Conservation (phyloP, 2,888 invertebrate species). For the Pharmacophagus antenor region DNA sequence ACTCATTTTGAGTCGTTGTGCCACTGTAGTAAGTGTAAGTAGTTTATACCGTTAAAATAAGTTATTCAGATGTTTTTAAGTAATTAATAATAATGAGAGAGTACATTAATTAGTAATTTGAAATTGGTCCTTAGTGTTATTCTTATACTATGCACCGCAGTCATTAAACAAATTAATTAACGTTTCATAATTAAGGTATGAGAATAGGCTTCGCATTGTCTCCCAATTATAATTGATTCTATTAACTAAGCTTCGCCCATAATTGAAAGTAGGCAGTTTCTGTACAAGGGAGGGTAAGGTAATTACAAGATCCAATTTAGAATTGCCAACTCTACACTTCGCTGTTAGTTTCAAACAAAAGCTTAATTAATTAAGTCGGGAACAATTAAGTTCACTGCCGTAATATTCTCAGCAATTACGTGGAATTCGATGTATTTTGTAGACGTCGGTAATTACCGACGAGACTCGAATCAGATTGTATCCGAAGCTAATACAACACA, state of each 20-base stretch:
- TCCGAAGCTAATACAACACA: slow-evolving; percentile 71
- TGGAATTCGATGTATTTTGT: slow-evolving; percentile 78
- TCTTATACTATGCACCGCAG: slow-evolving; percentile 1
- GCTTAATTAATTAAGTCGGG: slow-evolving; percentile 81
- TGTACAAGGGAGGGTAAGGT: slow-evolving; percentile 75
- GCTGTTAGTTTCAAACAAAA: slow-evolving; percentile 82
- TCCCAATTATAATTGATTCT: slow-evolving; percentile 76
- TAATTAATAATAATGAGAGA: not conserved
- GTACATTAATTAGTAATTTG: not conserved
- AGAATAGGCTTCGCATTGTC: slow-evolving; percentile 62
- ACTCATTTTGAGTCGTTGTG: no score
- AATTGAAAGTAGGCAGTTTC: slow-evolving; percentile 79
- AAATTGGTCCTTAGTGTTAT: not conserved
- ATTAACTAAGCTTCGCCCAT: slow-evolving; percentile 76
- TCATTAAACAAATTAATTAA: slow-evolving; percentile 53
- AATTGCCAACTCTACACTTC: slow-evolving; percentile 81
- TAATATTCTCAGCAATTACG: slow-evolving; percentile 80
- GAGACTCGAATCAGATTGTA: slow-evolving; percentile 73
- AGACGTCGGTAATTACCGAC: slow-evolving; percentile 72
- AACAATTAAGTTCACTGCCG: slow-evolving; percentile 80
- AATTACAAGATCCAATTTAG: slow-evolving; percentile 82
- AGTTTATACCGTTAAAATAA: no score
- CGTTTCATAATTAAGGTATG: slow-evolving; percentile 51
- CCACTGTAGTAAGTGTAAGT: no score
- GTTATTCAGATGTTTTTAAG: not conserved